Evolutionary conservation across 2,888 invertebrate genomes (phyloP), one percentile per base, ranked within the genome.

Genomic region (Nomada ruficornis): DNA sequence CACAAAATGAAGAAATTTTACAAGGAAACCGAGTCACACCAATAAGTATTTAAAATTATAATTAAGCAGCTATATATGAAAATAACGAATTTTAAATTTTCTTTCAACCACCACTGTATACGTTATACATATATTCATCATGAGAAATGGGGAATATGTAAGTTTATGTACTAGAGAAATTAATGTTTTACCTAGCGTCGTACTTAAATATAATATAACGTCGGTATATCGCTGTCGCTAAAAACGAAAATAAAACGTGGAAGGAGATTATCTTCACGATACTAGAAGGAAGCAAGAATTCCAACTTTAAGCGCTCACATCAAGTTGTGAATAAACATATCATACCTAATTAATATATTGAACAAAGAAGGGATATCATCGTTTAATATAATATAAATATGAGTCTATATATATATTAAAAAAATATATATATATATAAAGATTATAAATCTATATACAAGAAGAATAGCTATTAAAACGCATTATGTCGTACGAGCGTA

Each of bases 251-350:
- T 44, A 73, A 65, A 57, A 65, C 64, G 36, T 73, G 55, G 36
- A 60, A 77, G 65, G 79, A 85, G 87, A 84, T 86, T 86, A 88
- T 88, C 88, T 87, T 90, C 89, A 86, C 85, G 86, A 88, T 90
- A 89, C 87, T 86, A 85, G 84, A 86, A 76, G 70, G 77, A 89
- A 72, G 64, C 59, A 52, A 47, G 62, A 68, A 88, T 90, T 92
- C 89, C 80, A 91, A 92, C 86, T 92, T 88, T 91, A 93, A 93
- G 91, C 93, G 94, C 94, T 94, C 93, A 94, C 94, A 93, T 94
- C 93, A 93, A 93, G 93, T 94, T 93, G 94, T 94, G 94, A 94
- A 93, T 93, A 93, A 93, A 94, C 94, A 94, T 94, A 94, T 94
- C 93, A 93, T 93, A 93, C 90, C 86, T 90, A 92, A 91, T 90